phyloP scores from a whole-genome alignment of 2,113 vertebrate genomes.

The Tachysurus fulvidraco region DNA sequence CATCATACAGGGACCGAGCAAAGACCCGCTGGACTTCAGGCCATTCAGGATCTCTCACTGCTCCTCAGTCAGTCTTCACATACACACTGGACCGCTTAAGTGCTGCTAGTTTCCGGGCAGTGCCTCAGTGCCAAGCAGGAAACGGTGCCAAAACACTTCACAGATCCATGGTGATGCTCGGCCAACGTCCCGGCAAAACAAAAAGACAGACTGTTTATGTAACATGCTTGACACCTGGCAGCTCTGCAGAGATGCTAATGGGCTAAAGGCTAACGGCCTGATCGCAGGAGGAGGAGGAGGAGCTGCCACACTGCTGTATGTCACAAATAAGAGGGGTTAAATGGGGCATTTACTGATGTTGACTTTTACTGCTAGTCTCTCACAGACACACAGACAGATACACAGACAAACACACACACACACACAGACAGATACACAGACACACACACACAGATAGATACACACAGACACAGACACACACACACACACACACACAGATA shows the following conservation, averaged over 20 bases:
- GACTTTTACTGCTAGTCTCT: not conserved
- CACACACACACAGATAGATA: not conserved
- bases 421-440: not conserved
- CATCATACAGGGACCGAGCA: slow-evolving; percentile 4
- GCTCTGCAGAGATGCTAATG: not conserved
- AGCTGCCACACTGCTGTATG: not conserved
- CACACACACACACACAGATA: not conserved
- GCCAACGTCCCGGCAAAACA: slow-evolving; percentile 10
- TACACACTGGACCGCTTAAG: not conserved
- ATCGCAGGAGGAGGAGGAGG: not conserved
- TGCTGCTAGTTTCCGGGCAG: not conserved
- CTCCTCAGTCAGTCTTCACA: not conserved
- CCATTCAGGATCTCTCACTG: slow-evolving; percentile 4
- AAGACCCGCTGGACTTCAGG: slow-evolving; percentile 3
- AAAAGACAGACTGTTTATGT: slow-evolving; percentile 15
- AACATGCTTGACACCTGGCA: slow-evolving; percentile 21
- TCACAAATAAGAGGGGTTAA: not conserved
- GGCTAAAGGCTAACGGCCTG: not conserved
- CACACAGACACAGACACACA: not conserved
- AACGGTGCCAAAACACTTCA: slow-evolving; percentile 14
- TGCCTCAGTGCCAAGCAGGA: not conserved
- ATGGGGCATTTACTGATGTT: not conserved
- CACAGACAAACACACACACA: too few species aligned
- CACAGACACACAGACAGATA: not conserved
- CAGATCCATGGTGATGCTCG: slow-evolving; percentile 12